Conservation (phyloP, 1,140 invertebrate genomes). For the Aphidius ervi region DNA sequence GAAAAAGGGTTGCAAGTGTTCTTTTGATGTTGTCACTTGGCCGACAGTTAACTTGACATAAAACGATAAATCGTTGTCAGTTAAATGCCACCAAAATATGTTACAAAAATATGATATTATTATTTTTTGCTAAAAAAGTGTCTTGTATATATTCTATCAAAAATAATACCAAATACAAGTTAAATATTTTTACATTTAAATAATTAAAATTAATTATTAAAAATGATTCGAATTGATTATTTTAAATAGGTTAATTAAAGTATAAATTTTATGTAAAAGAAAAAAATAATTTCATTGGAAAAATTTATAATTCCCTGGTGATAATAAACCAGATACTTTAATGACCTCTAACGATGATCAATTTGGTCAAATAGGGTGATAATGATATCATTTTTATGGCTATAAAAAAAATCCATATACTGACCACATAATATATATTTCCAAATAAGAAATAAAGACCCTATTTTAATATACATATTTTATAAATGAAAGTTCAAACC, state of each 20-base stretch:
- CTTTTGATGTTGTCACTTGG: conserved; percentile 33
- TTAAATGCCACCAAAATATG: conserved; percentile 27
- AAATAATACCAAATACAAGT: no score
- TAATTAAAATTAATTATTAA: no score
- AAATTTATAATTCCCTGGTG: neutral
- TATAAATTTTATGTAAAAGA: conserved; percentile 22
- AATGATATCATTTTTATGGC: conserved; percentile 40
- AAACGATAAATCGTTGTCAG: conserved; percentile 34
- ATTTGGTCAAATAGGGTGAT: conserved; percentile 33
- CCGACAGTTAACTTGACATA: conserved; percentile 26
- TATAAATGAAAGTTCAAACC: neutral
- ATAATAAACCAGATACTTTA: conserved; percentile 49
- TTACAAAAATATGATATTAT: conserved; percentile 39
- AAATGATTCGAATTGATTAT: no score
- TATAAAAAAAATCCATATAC: conserved; percentile 24
- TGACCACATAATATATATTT: neutral
- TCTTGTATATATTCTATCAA: no score
- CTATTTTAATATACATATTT: conserved; percentile 1
- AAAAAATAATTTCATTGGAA: no score
- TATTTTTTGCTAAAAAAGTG: neutral
- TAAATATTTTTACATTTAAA: neutral
- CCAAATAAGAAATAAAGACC: neutral
- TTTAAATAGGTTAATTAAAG: no score
- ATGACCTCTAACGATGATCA: conserved; percentile 49
- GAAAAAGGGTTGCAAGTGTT: conserved; percentile 15